Conservation (phyloP, 2,113 vertebrate genomes). For the Theropithecus gelada region DNA sequence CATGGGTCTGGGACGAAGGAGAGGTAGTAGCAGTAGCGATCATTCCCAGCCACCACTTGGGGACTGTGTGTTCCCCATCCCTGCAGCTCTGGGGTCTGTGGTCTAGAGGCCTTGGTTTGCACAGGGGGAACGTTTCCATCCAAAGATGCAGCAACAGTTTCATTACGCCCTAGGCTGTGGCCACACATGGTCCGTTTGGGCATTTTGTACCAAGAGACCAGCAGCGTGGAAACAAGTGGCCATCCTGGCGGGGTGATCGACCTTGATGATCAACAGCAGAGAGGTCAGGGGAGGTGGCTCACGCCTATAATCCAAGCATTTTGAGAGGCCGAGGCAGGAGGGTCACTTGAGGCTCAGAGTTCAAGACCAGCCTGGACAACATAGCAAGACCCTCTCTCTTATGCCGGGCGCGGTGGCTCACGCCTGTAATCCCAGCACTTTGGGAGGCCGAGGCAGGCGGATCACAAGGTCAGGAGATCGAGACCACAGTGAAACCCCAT, state of each 20-base stretch:
- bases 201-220: no score
- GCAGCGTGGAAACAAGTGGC: background rate
- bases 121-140: accelerated
- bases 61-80: no score
- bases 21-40: no score
- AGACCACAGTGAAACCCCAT: no score
- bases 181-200: background rate
- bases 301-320: background rate
- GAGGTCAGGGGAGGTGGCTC: no score
- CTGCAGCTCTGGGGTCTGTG: background rate
- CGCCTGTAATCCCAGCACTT: no score
- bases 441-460: no score
- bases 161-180: accelerated
- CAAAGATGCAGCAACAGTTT: background rate
- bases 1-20: no score
- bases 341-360: background rate
- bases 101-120: background rate
- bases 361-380: background rate
- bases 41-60: background rate
- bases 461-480: no score
- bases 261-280: no score
- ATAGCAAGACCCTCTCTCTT: background rate
- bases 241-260: accelerated
- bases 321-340: background rate
- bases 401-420: no score